Conservation (phyloP, 1,140 invertebrate genomes). For the Drosophila obscura region DNA sequence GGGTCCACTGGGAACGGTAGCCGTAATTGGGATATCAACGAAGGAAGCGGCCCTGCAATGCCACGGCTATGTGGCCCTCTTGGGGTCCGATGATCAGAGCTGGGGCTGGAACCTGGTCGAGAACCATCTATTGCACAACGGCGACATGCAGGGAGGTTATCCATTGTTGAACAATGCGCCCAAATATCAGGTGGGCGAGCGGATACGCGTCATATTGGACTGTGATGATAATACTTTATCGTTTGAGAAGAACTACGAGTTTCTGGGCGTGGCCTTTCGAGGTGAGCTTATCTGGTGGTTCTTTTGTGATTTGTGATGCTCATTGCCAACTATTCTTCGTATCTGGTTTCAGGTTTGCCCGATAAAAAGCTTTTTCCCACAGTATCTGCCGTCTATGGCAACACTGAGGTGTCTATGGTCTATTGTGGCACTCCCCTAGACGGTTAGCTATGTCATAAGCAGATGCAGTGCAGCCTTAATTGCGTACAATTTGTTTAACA, state of each 20-base stretch:
- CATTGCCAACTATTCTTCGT: constrained; percentile 17
- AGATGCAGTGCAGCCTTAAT: constrained; percentile 60
- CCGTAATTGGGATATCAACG: constrained; percentile 97
- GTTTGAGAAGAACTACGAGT: constrained; percentile 99
- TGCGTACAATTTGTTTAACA: constrained; percentile 68
- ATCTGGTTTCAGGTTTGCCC: constrained; percentile 90
- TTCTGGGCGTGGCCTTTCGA: constrained; percentile 98
- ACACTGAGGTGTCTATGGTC: constrained; percentile 99
- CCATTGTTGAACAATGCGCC: constrained; percentile 98
- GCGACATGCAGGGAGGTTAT: constrained; percentile 97
- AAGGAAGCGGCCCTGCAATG: constrained; percentile 95
- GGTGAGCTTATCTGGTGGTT: constrained; percentile 85
- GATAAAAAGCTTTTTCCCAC: constrained; percentile 97
- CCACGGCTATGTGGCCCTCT: constrained; percentile 96
- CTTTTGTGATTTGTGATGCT: neutral
- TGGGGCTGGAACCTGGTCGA: constrained; percentile 99
- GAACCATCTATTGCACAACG: constrained; percentile 98
- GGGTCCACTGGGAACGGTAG: constrained; percentile 97
- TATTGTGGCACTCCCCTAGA: constrained; percentile 97
- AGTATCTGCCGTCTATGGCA: constrained; percentile 98
- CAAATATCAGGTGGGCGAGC: constrained; percentile 99
- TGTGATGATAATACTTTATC: constrained; percentile 98
- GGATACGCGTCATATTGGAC: constrained; percentile 98
- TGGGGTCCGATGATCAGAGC: constrained; percentile 98
- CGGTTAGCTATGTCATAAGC: constrained; percentile 88